phyloP scores from a whole-genome alignment of 2,888 invertebrate species.

The Apodemia zela region DNA sequence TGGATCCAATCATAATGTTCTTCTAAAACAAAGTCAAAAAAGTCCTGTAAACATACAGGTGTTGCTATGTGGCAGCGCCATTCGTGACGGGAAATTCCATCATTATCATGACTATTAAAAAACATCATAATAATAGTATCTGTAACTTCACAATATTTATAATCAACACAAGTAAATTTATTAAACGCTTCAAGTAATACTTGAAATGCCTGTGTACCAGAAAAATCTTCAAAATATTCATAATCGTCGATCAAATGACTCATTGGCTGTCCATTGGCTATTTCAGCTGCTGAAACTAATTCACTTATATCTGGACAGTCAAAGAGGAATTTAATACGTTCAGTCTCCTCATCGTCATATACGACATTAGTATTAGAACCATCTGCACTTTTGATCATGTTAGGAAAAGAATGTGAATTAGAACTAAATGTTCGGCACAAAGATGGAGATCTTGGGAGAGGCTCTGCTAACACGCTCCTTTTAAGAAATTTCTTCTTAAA shows the following conservation, averaged over 20 bases:
- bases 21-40: slow-evolving; percentile 72
- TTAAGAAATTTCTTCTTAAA: slow-evolving; percentile 66
- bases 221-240: slow-evolving; percentile 66
- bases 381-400: slow-evolving; percentile 48
- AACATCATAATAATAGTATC: slow-evolving; percentile 66
- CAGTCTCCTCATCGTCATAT: slow-evolving; percentile 30
- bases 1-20: slow-evolving; percentile 74
- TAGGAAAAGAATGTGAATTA: slow-evolving; percentile 44
- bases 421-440: slow-evolving; percentile 35
- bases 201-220: slow-evolving; percentile 52
- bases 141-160: slow-evolving; percentile 69
- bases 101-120: slow-evolving; percentile 60
- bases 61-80: slow-evolving; percentile 72
- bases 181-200: slow-evolving; percentile 57
- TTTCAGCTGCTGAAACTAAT: slow-evolving; percentile 63
- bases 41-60: slow-evolving; percentile 75
- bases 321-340: slow-evolving; percentile 54
- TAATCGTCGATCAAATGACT: slow-evolving; percentile 62
- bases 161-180: slow-evolving; percentile 65
- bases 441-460: slow-evolving; percentile 45
- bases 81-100: slow-evolving; percentile 60
- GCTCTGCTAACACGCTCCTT: slow-evolving; percentile 60
- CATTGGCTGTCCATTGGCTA: slow-evolving; percentile 49
- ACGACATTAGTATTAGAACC: slow-evolving; percentile 29
- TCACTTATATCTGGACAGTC: slow-evolving; percentile 69